Percentiles rank a stretch among this genome's conserved stretches.
phyloP scores from a whole-genome alignment of 2,888 invertebrate genomes.

The Pollenia amentaria region DNA sequence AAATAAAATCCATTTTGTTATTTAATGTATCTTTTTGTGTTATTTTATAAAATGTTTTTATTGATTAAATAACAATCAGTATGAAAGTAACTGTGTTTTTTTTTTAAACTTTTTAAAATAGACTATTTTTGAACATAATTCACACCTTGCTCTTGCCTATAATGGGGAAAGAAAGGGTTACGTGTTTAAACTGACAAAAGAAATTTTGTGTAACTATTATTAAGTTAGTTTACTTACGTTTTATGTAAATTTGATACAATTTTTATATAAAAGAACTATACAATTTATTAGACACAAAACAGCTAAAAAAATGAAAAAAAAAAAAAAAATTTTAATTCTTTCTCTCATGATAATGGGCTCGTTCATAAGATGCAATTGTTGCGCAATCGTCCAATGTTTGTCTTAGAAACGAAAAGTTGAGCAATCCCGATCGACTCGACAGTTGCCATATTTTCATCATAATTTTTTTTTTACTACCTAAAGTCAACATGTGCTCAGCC shows the following conservation, averaged over 20 bases:
- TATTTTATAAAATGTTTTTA: not conserved
- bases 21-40: slow-evolving; percentile 5
- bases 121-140: not conserved
- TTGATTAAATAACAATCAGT: slow-evolving; percentile 44
- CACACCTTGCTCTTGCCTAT: not conserved
- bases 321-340: no score
- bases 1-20: slow-evolving; percentile 1
- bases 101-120: not conserved
- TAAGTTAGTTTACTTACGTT: not conserved
- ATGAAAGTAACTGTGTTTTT: not conserved
- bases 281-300: not conserved
- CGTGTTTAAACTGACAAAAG: not conserved
- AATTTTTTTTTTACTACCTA: no score
- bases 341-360: no score
- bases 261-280: not conserved
- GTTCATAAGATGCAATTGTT: no score
- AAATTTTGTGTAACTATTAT: not conserved
- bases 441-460: no score
- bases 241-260: not conserved
- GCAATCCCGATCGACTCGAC: no score
- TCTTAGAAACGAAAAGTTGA: no score
- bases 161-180: not conserved
- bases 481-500: no score
- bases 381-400: no score
- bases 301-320: no score